phyloP scores from a whole-genome alignment of 2,113 vertebrate species.

The Hirundichthys speculiger region DNA sequence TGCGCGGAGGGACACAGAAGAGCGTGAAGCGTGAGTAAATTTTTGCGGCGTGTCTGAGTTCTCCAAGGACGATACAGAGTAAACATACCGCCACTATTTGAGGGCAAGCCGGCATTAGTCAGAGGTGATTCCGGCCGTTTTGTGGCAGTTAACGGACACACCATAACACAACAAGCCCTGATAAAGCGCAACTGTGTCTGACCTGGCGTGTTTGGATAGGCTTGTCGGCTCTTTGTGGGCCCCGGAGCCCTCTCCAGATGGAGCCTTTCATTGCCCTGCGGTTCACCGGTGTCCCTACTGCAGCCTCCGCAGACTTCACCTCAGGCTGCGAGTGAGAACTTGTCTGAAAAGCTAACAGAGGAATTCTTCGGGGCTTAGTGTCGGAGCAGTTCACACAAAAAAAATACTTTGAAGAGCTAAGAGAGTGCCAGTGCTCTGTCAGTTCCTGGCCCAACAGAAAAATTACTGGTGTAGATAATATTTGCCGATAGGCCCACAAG shows the following conservation, averaged over 20 bases:
- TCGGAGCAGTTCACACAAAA: conserved; percentile 50
- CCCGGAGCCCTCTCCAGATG: conserved; percentile 48
- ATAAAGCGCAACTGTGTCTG: conserved; percentile 32
- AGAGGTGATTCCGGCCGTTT: conserved; percentile 53
- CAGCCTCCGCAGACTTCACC: conserved; percentile 55
- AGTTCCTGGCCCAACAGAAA: not conserved
- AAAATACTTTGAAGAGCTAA: conserved; percentile 53
- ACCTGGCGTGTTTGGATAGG: conserved; percentile 33
- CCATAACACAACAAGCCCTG: conserved; percentile 33
- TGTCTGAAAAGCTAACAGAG: conserved; percentile 76
- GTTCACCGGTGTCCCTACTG: conserved; percentile 60
- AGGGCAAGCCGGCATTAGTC: conserved; percentile 41
- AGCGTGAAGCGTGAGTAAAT: conserved; percentile 54
- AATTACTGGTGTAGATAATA: not conserved
- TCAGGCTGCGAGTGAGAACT: conserved; percentile 80
- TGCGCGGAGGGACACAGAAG: conserved; percentile 76
- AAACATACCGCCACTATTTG: conserved; percentile 68
- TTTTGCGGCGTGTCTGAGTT: conserved; percentile 76
- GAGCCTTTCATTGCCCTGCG: conserved; percentile 61
- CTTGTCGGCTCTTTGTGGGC: conserved; percentile 43
- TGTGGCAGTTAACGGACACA: conserved; percentile 62
- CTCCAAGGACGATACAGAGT: conserved; percentile 80
- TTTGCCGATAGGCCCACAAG: not conserved
- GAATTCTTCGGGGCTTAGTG: conserved; percentile 80
- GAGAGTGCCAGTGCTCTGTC: conserved; percentile 18